Conservation (phyloP, 2,888 invertebrate species). For the Leucania comma region DNA sequence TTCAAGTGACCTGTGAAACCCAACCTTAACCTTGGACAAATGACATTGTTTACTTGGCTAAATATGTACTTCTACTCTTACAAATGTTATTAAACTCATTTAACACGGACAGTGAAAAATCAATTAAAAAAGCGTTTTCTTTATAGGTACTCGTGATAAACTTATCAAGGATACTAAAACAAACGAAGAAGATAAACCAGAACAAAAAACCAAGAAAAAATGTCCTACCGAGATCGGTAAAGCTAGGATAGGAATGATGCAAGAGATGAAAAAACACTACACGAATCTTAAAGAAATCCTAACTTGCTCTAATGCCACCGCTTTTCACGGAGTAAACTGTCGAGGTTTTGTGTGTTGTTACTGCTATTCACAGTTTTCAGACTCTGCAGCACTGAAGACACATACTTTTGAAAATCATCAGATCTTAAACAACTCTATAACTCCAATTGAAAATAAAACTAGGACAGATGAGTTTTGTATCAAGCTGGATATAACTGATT, state of each 20-base stretch:
- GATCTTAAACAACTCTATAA: slow-evolving; percentile 10
- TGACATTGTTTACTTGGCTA: no score
- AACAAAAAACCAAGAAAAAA: not conserved
- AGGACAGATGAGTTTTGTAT: not conserved
- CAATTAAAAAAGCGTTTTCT: slow-evolving; percentile 41
- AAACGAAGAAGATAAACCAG: not conserved
- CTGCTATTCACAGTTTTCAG: slow-evolving; percentile 63
- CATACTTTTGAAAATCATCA: slow-evolving; percentile 67
- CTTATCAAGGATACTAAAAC: slow-evolving; percentile 1
- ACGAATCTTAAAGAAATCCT: slow-evolving; percentile 43
- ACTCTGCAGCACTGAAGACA: slow-evolving; percentile 68
- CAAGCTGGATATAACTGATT: slow-evolving; percentile 39
- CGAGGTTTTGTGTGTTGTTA: slow-evolving; percentile 70
- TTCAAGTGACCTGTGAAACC: not conserved
- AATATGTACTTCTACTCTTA: slow-evolving; percentile 3
- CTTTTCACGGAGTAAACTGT: slow-evolving; percentile 64
- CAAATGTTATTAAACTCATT: not conserved
- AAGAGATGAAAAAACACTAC: slow-evolving; percentile 32
- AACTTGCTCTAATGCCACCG: slow-evolving; percentile 70
- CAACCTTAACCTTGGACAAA: not conserved
- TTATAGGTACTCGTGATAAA: slow-evolving; percentile 46
- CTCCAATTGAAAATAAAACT: not conserved
- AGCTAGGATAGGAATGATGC: not conserved
- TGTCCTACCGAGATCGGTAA: not conserved
- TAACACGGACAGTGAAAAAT: not conserved